A percentile compares a stretch with the other conserved stretches of the same genome.
Conservation (phyloP, 2,113 vertebrate genomes). For the Carlito syrichta region DNA sequence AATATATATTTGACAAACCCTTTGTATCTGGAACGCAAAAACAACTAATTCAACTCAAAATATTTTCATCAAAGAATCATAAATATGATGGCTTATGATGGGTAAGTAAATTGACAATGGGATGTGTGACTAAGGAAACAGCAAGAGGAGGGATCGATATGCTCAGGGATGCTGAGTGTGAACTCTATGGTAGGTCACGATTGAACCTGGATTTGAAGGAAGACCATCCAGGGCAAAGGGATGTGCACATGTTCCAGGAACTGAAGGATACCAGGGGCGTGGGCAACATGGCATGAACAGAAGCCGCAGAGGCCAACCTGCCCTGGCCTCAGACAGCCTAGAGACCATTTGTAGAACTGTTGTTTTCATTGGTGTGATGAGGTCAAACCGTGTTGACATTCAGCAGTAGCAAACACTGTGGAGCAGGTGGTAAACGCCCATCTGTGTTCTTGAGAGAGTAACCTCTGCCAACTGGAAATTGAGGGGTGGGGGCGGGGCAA, state of each 20-base stretch:
- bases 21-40: not conserved
- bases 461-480: accelerated
- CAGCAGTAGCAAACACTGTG: not conserved
- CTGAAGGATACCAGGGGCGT: not conserved
- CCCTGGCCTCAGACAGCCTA: not conserved
- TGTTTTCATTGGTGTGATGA: not conserved
- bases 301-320: too few species aligned
- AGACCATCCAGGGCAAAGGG: not conserved
- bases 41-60: too few species aligned
- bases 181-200: accelerated
- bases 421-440: accelerated
- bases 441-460: too few species aligned
- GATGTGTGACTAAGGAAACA: not conserved
- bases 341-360: not conserved
- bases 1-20: not conserved
- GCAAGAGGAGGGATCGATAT: too few species aligned
- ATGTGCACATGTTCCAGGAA: not conserved
- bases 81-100: too few species aligned
- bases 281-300: not conserved
- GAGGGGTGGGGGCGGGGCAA: not conserved
- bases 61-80: not conserved
- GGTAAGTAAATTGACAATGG: not conserved
- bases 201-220: not conserved
- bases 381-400: too few species aligned
- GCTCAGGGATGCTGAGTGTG: too few species aligned